Percentiles rank a stretch among this genome's conserved stretches.
phyloP scores from a whole-genome alignment of 1,140 invertebrate genomes.

The Listronotus oregonensis region DNA sequence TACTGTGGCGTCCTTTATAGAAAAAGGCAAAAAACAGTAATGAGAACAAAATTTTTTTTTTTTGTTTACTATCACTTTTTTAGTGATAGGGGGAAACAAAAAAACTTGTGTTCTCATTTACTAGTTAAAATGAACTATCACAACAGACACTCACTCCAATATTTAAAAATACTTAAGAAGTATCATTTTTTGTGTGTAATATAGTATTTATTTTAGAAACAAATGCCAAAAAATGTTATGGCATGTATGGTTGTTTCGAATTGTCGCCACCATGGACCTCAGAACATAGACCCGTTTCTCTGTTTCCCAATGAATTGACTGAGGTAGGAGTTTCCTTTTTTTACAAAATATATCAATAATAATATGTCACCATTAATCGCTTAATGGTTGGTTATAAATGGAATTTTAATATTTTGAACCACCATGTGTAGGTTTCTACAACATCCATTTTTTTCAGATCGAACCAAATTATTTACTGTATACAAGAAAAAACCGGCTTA shows the following conservation, averaged over 20 bases:
- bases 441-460: conserved; percentile 53
- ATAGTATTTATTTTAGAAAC: conserved; percentile 50
- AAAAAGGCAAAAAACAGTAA: too few species aligned
- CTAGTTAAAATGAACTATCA: too few species aligned
- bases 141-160: too few species aligned
- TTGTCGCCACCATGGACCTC: conserved; percentile 80
- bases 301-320: conserved; percentile 71
- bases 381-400: neutral
- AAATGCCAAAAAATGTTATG: conserved; percentile 68
- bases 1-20: too few species aligned
- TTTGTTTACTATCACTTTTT: too few species aligned
- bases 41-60: too few species aligned
- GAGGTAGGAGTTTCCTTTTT: conserved; percentile 52
- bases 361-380: neutral
- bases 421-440: too few species aligned
- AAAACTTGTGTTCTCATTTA: too few species aligned
- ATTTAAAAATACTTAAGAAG: too few species aligned
- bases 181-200: too few species aligned
- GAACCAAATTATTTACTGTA: conserved; percentile 60
- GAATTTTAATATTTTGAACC: too few species aligned
- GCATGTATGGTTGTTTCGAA: conserved; percentile 82
- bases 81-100: too few species aligned
- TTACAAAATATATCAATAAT: neutral
- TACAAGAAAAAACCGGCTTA: conserved; percentile 59
- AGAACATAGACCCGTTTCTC: conserved; percentile 74